Conservation (phyloP, 2,113 vertebrate species). For the Peromyscus maniculatus region DNA sequence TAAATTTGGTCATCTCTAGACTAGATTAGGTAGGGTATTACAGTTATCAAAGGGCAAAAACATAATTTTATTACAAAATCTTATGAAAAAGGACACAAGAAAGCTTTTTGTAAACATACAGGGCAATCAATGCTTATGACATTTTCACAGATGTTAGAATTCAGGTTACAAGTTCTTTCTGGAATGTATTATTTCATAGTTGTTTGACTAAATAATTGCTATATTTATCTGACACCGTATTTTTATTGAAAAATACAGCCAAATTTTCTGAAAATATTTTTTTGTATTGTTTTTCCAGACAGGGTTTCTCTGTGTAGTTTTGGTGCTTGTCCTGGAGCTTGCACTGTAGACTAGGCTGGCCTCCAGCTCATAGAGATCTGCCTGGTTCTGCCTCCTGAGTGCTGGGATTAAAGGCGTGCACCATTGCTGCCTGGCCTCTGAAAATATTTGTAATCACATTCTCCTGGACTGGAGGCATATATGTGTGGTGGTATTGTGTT, state of each 20-base stretch:
- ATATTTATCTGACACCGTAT: neutral
- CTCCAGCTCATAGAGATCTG: too few relatives aligned
- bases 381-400: too few relatives aligned
- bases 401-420: too few relatives aligned
- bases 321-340: too few relatives aligned
- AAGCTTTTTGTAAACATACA: neutral
- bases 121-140: neutral
- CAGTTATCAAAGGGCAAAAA: neutral
- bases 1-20: neutral
- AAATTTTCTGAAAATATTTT: conserved; percentile 14
- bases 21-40: neutral
- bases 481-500: neutral
- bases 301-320: too few relatives aligned
- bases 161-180: neutral
- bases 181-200: neutral
- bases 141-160: conserved; percentile 1
- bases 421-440: neutral
- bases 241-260: neutral
- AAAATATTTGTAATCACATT: conserved; percentile 21
- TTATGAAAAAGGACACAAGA: conserved; percentile 15
- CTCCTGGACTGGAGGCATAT: neutral
- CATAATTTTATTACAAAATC: neutral
- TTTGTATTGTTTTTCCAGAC: too few relatives aligned
- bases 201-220: conserved; percentile 2
- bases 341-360: too few relatives aligned